Evolutionary conservation across 64 coral and sea anemone species (phyloP).

Genomic region (Orbicella faveolata): DNA sequence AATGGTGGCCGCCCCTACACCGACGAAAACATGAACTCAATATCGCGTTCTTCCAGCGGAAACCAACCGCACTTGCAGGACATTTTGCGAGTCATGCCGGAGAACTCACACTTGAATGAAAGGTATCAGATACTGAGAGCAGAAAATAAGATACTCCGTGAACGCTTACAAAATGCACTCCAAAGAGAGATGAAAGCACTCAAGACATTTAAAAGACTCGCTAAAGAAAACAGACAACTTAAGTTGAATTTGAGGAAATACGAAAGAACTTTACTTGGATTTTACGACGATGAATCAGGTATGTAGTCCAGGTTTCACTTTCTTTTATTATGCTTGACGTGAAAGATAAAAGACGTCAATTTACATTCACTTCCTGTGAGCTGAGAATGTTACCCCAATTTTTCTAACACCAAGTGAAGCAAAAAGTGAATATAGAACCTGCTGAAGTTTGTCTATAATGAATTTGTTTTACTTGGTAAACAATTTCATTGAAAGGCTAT

Average conservation of each 20-base stretch:
- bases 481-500: neutral
- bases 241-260: conserved; percentile 83
- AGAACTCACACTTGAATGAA: conserved; percentile 73
- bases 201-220: conserved; percentile 92
- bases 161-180: conserved; percentile 92
- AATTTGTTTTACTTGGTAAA: neutral
- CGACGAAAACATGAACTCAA: conserved; percentile 68
- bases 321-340: too few relatives aligned
- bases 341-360: too few relatives aligned
- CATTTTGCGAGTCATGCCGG: conserved; percentile 23
- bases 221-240: conserved; percentile 91
- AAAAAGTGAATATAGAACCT: neutral
- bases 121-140: conserved; percentile 88
- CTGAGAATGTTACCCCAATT: neutral
- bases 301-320: neutral
- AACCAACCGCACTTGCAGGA: conserved; percentile 24
- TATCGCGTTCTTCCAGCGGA: conserved; percentile 9
- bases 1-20: conserved; percentile 23
- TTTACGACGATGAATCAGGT: conserved; percentile 89
- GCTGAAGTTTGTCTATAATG: neutral
- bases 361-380: neutral
- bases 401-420: neutral
- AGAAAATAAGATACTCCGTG: conserved; percentile 93
- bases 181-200: conserved; percentile 97
- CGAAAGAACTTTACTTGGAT: conserved; percentile 79